Conservation (phyloP, 2,113 vertebrate genomes). For the Melanotaenia duboulayi region DNA sequence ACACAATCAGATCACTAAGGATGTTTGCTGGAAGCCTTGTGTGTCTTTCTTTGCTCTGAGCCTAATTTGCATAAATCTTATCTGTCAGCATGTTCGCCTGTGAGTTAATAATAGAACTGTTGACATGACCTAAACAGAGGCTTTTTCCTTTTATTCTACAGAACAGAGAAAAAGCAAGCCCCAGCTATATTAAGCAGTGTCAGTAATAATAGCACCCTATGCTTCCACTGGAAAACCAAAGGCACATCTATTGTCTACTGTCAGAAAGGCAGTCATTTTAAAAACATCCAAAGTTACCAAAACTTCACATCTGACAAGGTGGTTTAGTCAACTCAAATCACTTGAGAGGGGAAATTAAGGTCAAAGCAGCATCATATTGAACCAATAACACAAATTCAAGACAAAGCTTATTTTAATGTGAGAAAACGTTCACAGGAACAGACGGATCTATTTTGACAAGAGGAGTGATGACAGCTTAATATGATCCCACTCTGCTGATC, state of each 20-base stretch:
- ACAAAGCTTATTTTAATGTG: slow-evolving; percentile 31
- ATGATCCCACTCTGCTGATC: slow-evolving; percentile 48
- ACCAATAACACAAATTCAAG: slow-evolving; percentile 56
- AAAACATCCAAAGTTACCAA: slow-evolving; percentile 23
- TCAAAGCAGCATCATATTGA: slow-evolving; percentile 50
- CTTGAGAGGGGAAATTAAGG: slow-evolving; percentile 59
- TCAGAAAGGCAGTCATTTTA: slow-evolving; percentile 32
- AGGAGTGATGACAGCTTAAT: slow-evolving; percentile 50
- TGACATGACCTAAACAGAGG: slow-evolving; percentile 43
- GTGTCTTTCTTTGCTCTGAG: slow-evolving; percentile 22
- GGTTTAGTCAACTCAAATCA: slow-evolving; percentile 36
- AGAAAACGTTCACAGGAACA: slow-evolving; percentile 28
- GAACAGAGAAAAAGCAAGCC: slow-evolving; percentile 35
- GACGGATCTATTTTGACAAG: slow-evolving; percentile 55
- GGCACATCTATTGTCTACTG: slow-evolving; percentile 24
- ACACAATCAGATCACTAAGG: slow-evolving; percentile 8
- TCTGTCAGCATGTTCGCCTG: slow-evolving; percentile 43
- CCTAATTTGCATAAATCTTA: slow-evolving; percentile 49
- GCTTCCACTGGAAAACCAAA: slow-evolving; percentile 15
- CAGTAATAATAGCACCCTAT: slow-evolving; percentile 35
- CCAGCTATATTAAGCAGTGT: slow-evolving; percentile 60
- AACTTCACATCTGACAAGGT: slow-evolving; percentile 32
- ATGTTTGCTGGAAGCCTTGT: slow-evolving; percentile 32
- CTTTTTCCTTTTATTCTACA: slow-evolving; percentile 41
- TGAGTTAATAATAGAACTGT: slow-evolving; percentile 67